phyloP scores from a whole-genome alignment of 2,113 vertebrate species.

The Trogon surrucura region DNA sequence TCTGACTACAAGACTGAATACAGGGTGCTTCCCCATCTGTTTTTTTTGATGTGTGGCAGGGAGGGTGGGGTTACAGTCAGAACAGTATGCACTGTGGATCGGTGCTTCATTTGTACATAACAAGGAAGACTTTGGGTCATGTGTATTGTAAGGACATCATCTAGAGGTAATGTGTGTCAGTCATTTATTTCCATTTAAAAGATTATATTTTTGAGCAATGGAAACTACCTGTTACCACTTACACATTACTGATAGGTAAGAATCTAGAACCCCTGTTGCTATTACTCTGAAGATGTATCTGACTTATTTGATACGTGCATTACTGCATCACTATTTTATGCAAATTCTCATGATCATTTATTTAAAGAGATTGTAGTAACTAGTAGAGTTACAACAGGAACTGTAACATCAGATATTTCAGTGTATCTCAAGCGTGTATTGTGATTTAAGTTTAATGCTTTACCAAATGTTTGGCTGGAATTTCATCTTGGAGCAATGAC shows the following conservation, averaged over 20 bases:
- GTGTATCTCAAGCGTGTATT: not conserved
- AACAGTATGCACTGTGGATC: constrained; percentile 73
- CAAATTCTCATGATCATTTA: not conserved
- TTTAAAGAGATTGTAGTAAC: constrained; percentile 48
- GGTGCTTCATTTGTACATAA: constrained; percentile 76
- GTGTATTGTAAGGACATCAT: constrained; percentile 71
- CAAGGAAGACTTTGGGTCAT: constrained; percentile 60
- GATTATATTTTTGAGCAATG: constrained; percentile 75
- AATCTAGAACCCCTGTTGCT: constrained; percentile 43
- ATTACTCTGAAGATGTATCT: constrained; percentile 30
- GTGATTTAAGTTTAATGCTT: not conserved
- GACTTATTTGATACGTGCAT: constrained; percentile 31
- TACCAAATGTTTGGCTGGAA: constrained; percentile 29
- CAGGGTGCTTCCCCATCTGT: constrained; percentile 45
- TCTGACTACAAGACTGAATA: not conserved
- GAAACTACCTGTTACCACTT: constrained; percentile 63
- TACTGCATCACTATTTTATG: not conserved
- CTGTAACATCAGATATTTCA: not conserved
- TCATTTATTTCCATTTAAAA: constrained; percentile 70
- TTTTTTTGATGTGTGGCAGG: constrained; percentile 44
- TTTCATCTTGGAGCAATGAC: constrained; percentile 13
- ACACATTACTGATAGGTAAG: constrained; percentile 52
- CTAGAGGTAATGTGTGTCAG: constrained; percentile 61
- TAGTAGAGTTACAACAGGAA: constrained; percentile 15
- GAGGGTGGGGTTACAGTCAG: constrained; percentile 14